These are phyloP conservation scores for Galaxias olidus DNA, from an alignment of 2,797 vertebrate species.

Conservation along the genomic window DNA sequence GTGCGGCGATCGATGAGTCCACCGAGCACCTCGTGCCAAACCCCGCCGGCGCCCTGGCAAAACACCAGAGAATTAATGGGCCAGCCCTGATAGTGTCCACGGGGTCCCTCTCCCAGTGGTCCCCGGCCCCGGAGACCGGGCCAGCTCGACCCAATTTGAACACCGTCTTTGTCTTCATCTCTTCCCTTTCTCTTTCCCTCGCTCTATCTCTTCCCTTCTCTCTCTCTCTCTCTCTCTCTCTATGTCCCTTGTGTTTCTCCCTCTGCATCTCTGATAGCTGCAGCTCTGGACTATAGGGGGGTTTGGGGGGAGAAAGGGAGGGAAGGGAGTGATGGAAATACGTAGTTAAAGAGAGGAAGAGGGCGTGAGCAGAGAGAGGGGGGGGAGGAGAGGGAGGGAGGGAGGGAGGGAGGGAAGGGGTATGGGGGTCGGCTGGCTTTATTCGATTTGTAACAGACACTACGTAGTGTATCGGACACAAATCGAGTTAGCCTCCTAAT, in stretches of 20 bases:
- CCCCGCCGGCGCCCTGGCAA: slow-evolving; percentile 56
- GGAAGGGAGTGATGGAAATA: slow-evolving; percentile 25
- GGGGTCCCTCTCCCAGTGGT: slow-evolving; percentile 48
- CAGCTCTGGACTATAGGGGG: slow-evolving; percentile 34
- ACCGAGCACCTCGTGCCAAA: slow-evolving; percentile 64
- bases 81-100: slow-evolving; percentile 57
- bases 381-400: neutral
- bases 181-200: slow-evolving; percentile 30
- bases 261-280: slow-evolving; percentile 34
- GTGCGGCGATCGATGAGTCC: slow-evolving; percentile 74
- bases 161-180: slow-evolving; percentile 8
- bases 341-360: slow-evolving; percentile 26
- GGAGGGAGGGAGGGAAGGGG: slow-evolving; percentile 9
- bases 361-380: slow-evolving; percentile 15
- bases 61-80: slow-evolving; percentile 70
- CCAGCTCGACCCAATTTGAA: neutral
- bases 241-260: neutral
- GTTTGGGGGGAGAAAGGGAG: neutral
- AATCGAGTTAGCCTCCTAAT: slow-evolving; percentile 74
- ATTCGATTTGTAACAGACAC: slow-evolving; percentile 75
- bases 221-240: neutral
- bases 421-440: slow-evolving; percentile 43
- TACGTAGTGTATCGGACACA: slow-evolving; percentile 71
- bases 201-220: neutral
- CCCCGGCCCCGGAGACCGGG: slow-evolving; percentile 58